Conservation (phyloP, 1,140 invertebrate genomes). For the Drosophila neocordata region DNA sequence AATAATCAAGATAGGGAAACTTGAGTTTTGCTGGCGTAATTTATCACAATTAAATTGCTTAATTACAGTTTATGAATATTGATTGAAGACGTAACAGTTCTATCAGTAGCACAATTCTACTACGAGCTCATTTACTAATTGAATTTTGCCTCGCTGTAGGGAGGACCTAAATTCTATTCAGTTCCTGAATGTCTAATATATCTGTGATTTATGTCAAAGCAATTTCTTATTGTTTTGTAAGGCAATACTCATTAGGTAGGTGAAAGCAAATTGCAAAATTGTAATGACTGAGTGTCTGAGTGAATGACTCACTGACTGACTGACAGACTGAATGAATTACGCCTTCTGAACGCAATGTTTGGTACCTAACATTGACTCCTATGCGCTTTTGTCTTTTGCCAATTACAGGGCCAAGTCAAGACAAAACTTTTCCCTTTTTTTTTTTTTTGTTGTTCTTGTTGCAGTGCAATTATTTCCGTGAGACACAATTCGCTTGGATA, state of each 20-base stretch:
- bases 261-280: neutral
- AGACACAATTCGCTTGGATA: neutral
- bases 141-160: neutral
- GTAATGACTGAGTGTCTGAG: neutral
- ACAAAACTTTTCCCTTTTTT: conserved; percentile 10
- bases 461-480: neutral
- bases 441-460: conserved; percentile 1
- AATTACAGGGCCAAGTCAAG: conserved; percentile 15
- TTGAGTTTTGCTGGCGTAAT: neutral
- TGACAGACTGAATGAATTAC: too few relatives aligned
- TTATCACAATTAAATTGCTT: conserved; percentile 9
- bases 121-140: neutral
- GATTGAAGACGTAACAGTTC: neutral
- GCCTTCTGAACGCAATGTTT: too few relatives aligned
- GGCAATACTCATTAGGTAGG: conserved; percentile 2
- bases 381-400: conserved; percentile 23
- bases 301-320: neutral
- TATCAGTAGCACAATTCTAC: neutral
- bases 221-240: neutral
- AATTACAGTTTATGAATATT: neutral
- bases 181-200: neutral
- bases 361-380: neutral
- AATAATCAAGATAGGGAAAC: neutral
- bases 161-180: neutral
- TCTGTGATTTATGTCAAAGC: conserved; percentile 1